Base-by-base conservation (phyloP, 2,797 vertebrate genomes). In the Macropodus opercularis region DNA sequence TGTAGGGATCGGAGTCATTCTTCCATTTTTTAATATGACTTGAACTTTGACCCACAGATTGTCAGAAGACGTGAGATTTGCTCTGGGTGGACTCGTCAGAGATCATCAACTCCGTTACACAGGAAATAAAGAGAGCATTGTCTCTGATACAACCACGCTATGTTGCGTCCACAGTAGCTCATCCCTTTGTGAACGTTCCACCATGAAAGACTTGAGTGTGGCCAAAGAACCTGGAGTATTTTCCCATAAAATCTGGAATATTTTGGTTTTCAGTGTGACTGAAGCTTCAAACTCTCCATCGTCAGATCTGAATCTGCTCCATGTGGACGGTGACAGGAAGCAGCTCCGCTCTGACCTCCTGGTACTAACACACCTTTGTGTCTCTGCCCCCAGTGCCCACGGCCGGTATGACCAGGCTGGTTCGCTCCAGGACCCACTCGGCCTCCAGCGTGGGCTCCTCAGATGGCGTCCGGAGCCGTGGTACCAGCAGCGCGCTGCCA, bases 351-450 rank as follows among this genome's bases (percentile, higher is more conserved):
- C 24, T 27, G 3, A 4, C 2, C 0, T 1, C n/a, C 36, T 35
- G 4, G n/a, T 2, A 11, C 24, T 65, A 6, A 65, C 34, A 11
- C 0, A 3, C 0, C 24, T 0, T 15, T n/a, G 2, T 31, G 6
- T 53, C 54, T 56, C 49, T 73, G 60, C 72, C 0, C 10, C 49
- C 34, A 96, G 96, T 98, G 93, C 95, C 96, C 31, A 92, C 94
- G 8, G 96, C 90, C 9, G 93, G 93, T 26, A 96, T 98, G 96
- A 96, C 96, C 49, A 91, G 96, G 38, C 87, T 97, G 77, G 91
- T 92, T 42, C 95, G 96, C 58, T 95, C 96, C 64, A 94, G 95
- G 51, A 95, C 95, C 43, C 94, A 95, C 82, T 97, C 96, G 0
- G 92, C 95, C 44, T 96, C 96, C 15, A 98, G 95, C 17, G 84